Evolutionary conservation across 1,140 invertebrate genomes (phyloP), one percentile per base, ranked within the genome.

Genomic region (Drosophila setifemur): DNA sequence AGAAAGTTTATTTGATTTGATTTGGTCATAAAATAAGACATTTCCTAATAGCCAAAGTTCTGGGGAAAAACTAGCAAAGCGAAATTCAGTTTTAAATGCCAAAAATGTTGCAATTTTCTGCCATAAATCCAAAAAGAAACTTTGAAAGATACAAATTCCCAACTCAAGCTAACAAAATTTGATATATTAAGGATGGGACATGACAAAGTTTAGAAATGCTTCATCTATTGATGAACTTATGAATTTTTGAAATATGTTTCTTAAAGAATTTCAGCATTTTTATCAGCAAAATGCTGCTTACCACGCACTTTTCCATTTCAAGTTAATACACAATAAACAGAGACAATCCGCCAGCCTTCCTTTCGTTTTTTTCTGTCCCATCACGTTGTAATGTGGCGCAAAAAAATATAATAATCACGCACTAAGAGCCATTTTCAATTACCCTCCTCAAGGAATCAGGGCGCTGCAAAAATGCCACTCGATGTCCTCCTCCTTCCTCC

Each of bases 341-440:
- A 48, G 40, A 42, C 50, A 42, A 37, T 69, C 35, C 4, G 14
- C 6, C 26, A 3, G 26, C 8, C 12, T 37, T 28, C 12, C 25
- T 2, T 9, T 3, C 0, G 28, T 43, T 35, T 42, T 31, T 44
- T 78, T 71, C 53, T 67, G 78, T 67, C 68, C 57, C 35, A 78
- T 82, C 78, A 82, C 54, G 63, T 50, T 73, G 53, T 44, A 52
- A 61, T 39, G 45, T 71, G 71, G 52, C 52, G 48, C 67, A 70
- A 54, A 48, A 58, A 72, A 85, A 83, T 79, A 54, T 71, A 79
- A 86, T 85, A 85, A 85, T 85, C 79, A 85, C 70, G 81, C 78
- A 66, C 82, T 85, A 79, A 85, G 79, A 74, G 83, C 64, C 79
- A 66, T 85, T 83, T 83, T 83, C 78, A 83, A 85, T 83, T 83